Percentiles rank a stretch among this genome's conserved stretches.
phyloP scores from a whole-genome alignment of 2,113 vertebrate genomes.

The Crotalus helleri region DNA sequence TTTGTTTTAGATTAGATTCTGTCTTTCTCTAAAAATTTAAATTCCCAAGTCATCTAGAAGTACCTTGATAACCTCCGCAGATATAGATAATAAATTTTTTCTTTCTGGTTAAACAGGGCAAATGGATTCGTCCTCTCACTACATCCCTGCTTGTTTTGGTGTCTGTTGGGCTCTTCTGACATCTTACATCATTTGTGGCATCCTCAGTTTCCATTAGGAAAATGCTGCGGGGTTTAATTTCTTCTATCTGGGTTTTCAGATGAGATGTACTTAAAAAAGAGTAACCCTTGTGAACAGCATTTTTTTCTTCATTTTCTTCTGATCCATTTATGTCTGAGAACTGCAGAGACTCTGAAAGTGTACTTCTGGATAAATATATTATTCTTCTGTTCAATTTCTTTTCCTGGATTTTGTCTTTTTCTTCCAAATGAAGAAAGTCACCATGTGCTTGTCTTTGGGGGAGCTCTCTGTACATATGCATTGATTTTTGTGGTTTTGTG shows the following conservation, averaged over 20 bases:
- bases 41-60: background rate
- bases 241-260: background rate
- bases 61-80: conserved; percentile 71
- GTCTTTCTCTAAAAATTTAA: background rate
- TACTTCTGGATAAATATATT: background rate
- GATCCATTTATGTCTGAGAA: background rate
- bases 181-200: background rate
- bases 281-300: background rate
- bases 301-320: background rate
- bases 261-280: background rate
- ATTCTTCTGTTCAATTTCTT: background rate
- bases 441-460: background rate
- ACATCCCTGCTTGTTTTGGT: background rate
- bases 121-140: conserved; percentile 30
- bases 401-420: background rate
- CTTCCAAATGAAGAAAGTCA: background rate
- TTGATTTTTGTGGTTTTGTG: background rate
- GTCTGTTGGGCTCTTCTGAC: background rate
- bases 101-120: conserved; percentile 30
- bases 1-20: background rate
- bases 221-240: background rate
- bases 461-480: background rate
- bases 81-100: conserved; percentile 67
- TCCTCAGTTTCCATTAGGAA: background rate
- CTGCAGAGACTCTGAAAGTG: background rate